Evolutionary conservation across 2,797 vertebrate genomes (phyloP), one percentile per base, ranked within the genome.

Genomic region (Aratinga solstitialis): DNA sequence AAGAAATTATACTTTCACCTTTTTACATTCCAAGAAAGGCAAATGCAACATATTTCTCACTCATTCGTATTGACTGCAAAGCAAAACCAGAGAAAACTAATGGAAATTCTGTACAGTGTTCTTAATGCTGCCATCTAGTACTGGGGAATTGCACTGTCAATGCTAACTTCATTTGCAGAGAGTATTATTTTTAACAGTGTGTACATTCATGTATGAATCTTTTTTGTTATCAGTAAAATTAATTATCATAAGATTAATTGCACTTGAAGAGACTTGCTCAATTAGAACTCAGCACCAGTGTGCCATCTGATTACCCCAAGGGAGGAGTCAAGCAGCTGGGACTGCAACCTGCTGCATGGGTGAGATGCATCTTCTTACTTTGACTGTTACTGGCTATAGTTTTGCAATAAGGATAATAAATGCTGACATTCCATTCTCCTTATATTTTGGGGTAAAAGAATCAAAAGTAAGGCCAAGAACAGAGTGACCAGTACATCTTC

Each of bases 1-100:
- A 97, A 94, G 87, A 97, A 97, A 98, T 97, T 95, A 97, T 92
- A 94, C 75, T 95, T 96, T 73, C 73, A 74, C 91, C 69, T 94
- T 87, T 82, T 95, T 96, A 84, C 87, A 93, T 96, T 95, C 90
- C 94, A 96, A 93, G 85, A 78, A 95, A 96, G 76, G 87, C 93
- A 97, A 95, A 94, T 69, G 61, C 82, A 95, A 94, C 79, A 63
- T 93, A 97, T 94, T 97, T 96, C 93, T 97, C 82, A 82, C 88
- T 89, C 75, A 73, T 91, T 95, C 68, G 7, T 95, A 97, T 96
- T 3, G 95, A 98, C 65, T 88, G 78, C 73, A 92, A 94, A 97
- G 84, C 90, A 91, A 96, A 96, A 89, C 12, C 79, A 86, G 81
- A 80, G 75, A 94, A 95, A 82, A 84, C 11, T 2, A 58, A 77